Evolutionary conservation across 2,888 invertebrate species (phyloP).

Genomic region (Drosophila tanythrix): DNA sequence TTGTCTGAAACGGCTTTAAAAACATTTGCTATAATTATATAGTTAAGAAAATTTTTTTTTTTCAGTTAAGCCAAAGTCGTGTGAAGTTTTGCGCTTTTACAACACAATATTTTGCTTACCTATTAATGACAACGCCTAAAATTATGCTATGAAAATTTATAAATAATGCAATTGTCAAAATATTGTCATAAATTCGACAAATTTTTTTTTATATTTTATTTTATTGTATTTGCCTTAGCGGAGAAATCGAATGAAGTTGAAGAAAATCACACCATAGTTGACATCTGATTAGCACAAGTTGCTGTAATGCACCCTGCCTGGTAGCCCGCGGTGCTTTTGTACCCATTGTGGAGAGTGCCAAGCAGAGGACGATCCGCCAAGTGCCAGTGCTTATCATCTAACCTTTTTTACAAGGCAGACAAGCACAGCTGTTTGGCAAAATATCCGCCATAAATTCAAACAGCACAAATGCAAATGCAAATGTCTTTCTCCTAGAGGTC

Average conservation of each 20-base stretch:
- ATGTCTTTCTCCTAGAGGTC: neutral
- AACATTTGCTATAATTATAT: neutral
- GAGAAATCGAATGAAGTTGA: neutral
- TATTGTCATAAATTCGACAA: neutral
- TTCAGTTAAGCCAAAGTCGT: neutral
- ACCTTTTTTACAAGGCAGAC: neutral
- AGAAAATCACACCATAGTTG: neutral
- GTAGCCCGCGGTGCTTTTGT: neutral
- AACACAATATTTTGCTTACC: neutral
- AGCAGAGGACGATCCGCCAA: neutral
- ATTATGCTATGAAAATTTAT: neutral
- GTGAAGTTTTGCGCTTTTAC: neutral
- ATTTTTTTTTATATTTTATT: neutral
- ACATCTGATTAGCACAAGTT: neutral
- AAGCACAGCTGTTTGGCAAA: too few relatives aligned
- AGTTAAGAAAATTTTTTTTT: neutral
- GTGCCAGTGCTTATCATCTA: neutral
- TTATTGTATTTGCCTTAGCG: neutral
- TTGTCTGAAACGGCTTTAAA: neutral
- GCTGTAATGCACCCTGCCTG: neutral
- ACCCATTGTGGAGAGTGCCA: neutral
- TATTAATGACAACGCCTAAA: constrained; percentile 3
- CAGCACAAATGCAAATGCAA: neutral
- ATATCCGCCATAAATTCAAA: neutral
- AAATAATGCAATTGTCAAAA: neutral